Evolutionary conservation across 2,113 vertebrate genomes (phyloP).

Genomic region (Marmota monax): DNA sequence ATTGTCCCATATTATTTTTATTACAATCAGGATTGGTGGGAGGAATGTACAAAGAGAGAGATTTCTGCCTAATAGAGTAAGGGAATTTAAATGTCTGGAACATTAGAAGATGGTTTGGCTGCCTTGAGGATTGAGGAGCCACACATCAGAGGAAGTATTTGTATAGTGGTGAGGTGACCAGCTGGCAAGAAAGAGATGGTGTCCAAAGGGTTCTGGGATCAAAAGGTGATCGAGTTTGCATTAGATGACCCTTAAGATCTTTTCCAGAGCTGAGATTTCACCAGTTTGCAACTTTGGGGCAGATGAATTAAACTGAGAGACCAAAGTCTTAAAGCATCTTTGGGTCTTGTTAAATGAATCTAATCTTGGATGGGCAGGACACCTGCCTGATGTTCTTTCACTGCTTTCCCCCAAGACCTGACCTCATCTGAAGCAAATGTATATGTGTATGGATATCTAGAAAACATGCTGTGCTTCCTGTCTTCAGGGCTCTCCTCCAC

Average conservation of each 20-base stretch:
- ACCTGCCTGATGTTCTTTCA: not conserved
- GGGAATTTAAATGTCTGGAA: not conserved
- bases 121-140: not conserved
- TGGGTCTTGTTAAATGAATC: not conserved
- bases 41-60: not conserved
- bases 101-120: not conserved
- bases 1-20: not conserved
- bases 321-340: not conserved
- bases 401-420: accelerated
- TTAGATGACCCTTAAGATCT: not conserved
- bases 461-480: not conserved
- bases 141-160: not conserved
- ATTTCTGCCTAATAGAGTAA: not conserved
- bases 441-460: not conserved
- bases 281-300: not conserved
- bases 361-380: not conserved
- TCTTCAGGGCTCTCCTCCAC: not conserved
- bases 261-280: constrained; percentile 3
- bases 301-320: not conserved
- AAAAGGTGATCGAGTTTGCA: not conserved
- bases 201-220: not conserved
- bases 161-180: not conserved
- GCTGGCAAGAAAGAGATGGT: not conserved
- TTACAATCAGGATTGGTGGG: not conserved
- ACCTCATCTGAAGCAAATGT: not conserved